Conservation (phyloP, 2,888 invertebrate genomes). For the Amphipyra berbera region DNA sequence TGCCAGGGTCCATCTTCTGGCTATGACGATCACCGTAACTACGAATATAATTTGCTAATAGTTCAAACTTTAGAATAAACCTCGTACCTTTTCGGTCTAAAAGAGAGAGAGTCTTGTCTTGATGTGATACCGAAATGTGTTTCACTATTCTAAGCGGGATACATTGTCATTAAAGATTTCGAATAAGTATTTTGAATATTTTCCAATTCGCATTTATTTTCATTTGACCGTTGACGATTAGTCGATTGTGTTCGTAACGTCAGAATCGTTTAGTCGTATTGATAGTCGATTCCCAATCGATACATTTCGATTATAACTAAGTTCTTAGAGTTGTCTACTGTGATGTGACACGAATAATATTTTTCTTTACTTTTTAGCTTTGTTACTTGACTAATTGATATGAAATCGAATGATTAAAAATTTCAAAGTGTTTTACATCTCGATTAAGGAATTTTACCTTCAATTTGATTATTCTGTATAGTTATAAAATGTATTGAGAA, state of each 20-base stretch:
- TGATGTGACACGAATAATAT: slow-evolving; percentile 15
- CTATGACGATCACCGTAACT: not conserved
- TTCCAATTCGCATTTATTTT: slow-evolving; percentile 30
- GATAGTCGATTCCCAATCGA: slow-evolving; percentile 31
- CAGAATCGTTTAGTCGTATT: slow-evolving; percentile 8
- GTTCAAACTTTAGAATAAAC: too few species aligned
- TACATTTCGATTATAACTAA: slow-evolving; percentile 4
- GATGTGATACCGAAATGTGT: slow-evolving; percentile 25
- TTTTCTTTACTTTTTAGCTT: slow-evolving; percentile 15
- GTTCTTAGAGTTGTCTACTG: slow-evolving; percentile 30
- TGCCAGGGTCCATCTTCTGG: not conserved
- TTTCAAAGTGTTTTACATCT: slow-evolving; percentile 21
- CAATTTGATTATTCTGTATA: slow-evolving; percentile 49
- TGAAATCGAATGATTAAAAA: slow-evolving; percentile 19
- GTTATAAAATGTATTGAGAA: slow-evolving; percentile 53
- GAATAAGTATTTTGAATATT: not conserved
- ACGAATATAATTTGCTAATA: not conserved
- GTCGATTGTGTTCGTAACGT: slow-evolving; percentile 19
- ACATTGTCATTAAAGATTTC: slow-evolving; percentile 10
- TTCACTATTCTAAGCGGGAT: slow-evolving; percentile 29
- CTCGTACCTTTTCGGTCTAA: slow-evolving; percentile 1
- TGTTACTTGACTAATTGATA: slow-evolving; percentile 23
- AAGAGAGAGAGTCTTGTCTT: slow-evolving; percentile 5
- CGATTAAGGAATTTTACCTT: slow-evolving; percentile 36
- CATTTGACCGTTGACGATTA: slow-evolving; percentile 1